Evolutionary conservation across 53 echinoderm and acorn worm species (phyloP).

Genomic region (Apostichopus leukothele): DNA sequence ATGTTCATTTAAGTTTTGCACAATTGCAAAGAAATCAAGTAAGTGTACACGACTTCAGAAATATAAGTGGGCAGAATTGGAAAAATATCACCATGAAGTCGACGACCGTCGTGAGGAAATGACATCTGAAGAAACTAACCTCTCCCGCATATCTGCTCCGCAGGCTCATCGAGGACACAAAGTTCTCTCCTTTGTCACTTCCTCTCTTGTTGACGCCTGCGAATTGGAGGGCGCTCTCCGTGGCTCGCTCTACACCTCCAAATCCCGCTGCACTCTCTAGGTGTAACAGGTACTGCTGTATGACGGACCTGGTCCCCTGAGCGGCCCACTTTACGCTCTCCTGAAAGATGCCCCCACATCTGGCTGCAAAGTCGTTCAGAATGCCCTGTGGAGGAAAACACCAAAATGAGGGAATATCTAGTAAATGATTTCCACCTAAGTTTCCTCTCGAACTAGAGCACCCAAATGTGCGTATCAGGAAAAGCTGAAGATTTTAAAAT

Average conservation of each 20-base stretch:
- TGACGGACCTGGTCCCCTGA: conserved; percentile 78
- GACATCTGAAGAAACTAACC: conserved; percentile 49
- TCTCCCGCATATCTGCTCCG: conserved; percentile 95
- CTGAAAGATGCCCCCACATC: conserved; percentile 94
- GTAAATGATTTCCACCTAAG: background rate
- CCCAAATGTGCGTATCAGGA: too few species aligned
- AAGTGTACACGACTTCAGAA: too few species aligned
- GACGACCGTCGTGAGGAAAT: too few species aligned
- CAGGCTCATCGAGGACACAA: conserved; percentile 95
- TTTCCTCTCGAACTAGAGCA: too few species aligned
- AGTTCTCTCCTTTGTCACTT: conserved; percentile 78
- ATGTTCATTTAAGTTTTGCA: too few species aligned
- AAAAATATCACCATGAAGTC: too few species aligned
- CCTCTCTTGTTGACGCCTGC: conserved; percentile 80
- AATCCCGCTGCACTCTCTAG: conserved; percentile 79
- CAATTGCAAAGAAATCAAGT: too few species aligned
- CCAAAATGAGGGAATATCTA: background rate
- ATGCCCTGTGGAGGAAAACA: conserved; percentile 61
- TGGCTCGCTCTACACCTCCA: conserved; percentile 73
- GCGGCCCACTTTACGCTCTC: conserved; percentile 96
- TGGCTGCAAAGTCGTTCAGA: conserved; percentile 83
- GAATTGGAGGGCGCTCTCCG: conserved; percentile 87
- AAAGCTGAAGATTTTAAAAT: too few species aligned
- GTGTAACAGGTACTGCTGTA: conserved; percentile 93
- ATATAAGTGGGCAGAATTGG: too few species aligned